A percentile compares a stretch with the other conserved stretches of the same genome.
Conservation (phyloP, 2,888 invertebrate species). For the Cryptocephalus primarius region DNA sequence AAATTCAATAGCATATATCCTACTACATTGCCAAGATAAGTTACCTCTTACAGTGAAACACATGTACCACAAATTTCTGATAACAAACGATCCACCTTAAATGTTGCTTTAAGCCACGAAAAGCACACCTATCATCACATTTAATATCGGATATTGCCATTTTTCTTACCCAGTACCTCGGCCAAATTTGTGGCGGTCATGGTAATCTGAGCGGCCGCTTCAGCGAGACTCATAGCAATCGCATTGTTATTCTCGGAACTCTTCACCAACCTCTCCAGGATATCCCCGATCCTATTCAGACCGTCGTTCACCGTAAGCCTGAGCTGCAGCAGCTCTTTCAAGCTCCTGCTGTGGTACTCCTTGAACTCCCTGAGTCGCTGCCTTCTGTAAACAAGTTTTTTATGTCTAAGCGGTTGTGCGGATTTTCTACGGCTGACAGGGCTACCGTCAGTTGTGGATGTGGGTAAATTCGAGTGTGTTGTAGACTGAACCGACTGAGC, state of each 20-base stretch:
- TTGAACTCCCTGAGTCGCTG: conserved; percentile 1
- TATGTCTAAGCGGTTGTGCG: not conserved
- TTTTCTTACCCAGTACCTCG: too few relatives aligned
- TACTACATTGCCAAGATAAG: too few relatives aligned
- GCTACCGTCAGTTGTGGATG: not conserved
- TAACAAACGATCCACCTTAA: too few relatives aligned
- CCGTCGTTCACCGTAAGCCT: conserved; percentile 2
- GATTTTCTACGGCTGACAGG: not conserved
- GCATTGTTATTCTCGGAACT: conserved; percentile 1
- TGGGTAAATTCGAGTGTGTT: conserved; percentile 1
- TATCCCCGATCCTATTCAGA: conserved; percentile 5
- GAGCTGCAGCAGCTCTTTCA: conserved; percentile 2
- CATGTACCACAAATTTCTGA: too few relatives aligned
- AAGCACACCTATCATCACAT: too few relatives aligned
- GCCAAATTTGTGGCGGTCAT: too few relatives aligned
- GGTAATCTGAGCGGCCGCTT: conserved; percentile 3
- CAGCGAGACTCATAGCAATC: conserved; percentile 1
- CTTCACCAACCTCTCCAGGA: conserved; percentile 3
- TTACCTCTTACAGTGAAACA: too few relatives aligned
- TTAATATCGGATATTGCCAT: too few relatives aligned
- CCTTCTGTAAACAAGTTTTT: not conserved
- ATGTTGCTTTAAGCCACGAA: too few relatives aligned
- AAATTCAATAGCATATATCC: too few relatives aligned
- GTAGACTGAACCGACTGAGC: not conserved
- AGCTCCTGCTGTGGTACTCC: conserved; percentile 4